Evolutionary conservation across 2,113 vertebrate genomes (phyloP).

Genomic region (Tenebrosternarchus preto): DNA sequence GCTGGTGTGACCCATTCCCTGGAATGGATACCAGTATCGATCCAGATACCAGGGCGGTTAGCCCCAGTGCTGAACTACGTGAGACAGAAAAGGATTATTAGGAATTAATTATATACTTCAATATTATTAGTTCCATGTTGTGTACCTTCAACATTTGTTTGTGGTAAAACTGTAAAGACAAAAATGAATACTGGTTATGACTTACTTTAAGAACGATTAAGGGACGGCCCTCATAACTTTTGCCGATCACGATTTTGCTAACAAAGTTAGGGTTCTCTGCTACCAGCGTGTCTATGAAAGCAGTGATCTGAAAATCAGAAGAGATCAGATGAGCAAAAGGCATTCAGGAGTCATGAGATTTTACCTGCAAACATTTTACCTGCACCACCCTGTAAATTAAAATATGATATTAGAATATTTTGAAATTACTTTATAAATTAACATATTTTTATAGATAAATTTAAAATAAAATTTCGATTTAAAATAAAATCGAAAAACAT

Average conservation of each 20-base stretch:
- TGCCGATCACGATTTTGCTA: constrained; percentile 85
- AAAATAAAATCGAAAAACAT: no score
- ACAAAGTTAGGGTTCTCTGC: constrained; percentile 79
- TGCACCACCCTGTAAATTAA: neutral
- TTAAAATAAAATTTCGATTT: no score
- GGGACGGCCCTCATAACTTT: constrained; percentile 82
- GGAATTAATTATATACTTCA: neutral
- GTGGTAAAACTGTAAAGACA: neutral
- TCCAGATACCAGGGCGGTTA: constrained; percentile 80
- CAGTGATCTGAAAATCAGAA: constrained; percentile 77
- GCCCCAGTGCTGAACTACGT: constrained; percentile 87
- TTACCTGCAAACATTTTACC: neutral
- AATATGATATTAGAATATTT: neutral
- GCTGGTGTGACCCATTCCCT: constrained; percentile 92
- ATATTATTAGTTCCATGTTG: neutral
- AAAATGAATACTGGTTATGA: neutral
- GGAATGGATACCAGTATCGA: constrained; percentile 89
- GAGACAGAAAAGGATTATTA: neutral
- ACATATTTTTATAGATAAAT: no score
- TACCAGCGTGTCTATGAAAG: constrained; percentile 85
- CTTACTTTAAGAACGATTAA: constrained; percentile 87
- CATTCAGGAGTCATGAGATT: neutral
- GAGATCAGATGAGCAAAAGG: neutral
- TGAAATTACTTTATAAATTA: no score
- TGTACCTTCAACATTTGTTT: neutral